A percentile compares a stretch with the other conserved stretches of the same genome.
Conservation (phyloP, 2,113 vertebrate genomes). For the Lasiurus borealis region DNA sequence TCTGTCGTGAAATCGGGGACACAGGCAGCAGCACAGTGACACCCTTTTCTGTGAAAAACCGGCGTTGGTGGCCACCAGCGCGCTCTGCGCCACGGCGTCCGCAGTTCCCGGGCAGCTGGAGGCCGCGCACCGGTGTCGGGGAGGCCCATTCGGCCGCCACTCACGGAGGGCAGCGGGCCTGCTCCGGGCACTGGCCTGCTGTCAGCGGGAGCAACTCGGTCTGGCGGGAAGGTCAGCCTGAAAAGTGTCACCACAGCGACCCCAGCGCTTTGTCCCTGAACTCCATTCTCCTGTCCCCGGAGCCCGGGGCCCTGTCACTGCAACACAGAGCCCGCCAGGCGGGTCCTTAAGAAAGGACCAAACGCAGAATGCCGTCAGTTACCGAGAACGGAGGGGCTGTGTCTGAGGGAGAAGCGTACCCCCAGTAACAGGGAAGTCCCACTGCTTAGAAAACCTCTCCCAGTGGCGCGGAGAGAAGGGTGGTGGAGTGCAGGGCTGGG, state of each 20-base stretch:
- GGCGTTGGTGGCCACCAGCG: not conserved
- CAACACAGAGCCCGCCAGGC: not conserved
- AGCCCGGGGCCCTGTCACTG: not conserved
- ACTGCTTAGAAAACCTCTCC: not conserved
- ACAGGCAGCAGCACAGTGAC: not conserved
- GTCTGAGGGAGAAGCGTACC: not conserved
- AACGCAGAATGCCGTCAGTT: not conserved
- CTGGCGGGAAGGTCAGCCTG: not conserved
- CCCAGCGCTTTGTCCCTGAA: not conserved
- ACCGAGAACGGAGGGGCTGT: not conserved
- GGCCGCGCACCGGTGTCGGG: no score
- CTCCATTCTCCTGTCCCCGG: not conserved
- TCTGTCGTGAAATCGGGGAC: not conserved
- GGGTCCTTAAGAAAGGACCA: not conserved
- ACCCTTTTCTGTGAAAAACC: not conserved
- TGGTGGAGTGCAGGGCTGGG: not conserved
- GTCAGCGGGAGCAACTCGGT: not conserved
- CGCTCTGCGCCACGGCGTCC: rapidly evolving
- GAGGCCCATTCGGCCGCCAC: rapidly evolving
- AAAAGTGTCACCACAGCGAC: not conserved
- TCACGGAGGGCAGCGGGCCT: not conserved
- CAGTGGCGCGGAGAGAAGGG: not conserved
- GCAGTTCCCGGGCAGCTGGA: rapidly evolving
- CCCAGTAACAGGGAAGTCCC: not conserved
- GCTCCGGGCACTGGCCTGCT: not conserved